Evolutionary conservation across 1,140 invertebrate genomes (phyloP), one percentile per base, ranked within the genome.

Genomic region (Homarus americanus): DNA sequence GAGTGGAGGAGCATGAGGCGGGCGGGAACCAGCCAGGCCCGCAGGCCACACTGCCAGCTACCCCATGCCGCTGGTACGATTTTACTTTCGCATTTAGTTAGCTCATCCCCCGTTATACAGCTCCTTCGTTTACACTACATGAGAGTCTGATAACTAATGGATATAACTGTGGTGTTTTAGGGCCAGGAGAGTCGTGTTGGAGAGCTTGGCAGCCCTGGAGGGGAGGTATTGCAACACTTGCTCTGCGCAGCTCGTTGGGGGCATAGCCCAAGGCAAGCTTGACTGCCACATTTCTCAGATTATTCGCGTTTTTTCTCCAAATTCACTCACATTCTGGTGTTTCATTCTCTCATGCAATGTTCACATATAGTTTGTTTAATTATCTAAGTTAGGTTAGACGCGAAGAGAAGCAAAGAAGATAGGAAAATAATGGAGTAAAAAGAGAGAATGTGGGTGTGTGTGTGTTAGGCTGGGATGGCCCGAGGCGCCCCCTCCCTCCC

Each of bases 181-280:
- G 24, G 17, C 41, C 4, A 34, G 12, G 69, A n/a, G 10, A 53
- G 41, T 20, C 34, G 73, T 24, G 38, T 49, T 53, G 36, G 73
- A 87, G 32, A 58, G n/a, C 10, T 24, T 36, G 72, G n/a, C 24
- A 73, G 44, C 58, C 20, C 41, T 38, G 72, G 24, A 53, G 32
- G 49, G 84, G 28, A 63, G 49, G 17, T 38, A 72, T 87, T 87
- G 84, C 84, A 87, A 87, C 84, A 87, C 84, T 87, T 36, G 84
- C 84, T 87, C 72, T 78, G 84, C 84, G 84, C 84, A 87, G 44
- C 84, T 87, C 84, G 84, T 87, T 87, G 84, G 84, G 84, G 84
- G 84, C 84, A 78, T 87, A 24, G 73, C 84, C 84, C 24, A 24
- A 58, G 84, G 84, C 84, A 20, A 20, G 73, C 72, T 32, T 40